Base-by-base conservation (phyloP, 2,888 invertebrate genomes). In the Idaea aversata region DNA sequence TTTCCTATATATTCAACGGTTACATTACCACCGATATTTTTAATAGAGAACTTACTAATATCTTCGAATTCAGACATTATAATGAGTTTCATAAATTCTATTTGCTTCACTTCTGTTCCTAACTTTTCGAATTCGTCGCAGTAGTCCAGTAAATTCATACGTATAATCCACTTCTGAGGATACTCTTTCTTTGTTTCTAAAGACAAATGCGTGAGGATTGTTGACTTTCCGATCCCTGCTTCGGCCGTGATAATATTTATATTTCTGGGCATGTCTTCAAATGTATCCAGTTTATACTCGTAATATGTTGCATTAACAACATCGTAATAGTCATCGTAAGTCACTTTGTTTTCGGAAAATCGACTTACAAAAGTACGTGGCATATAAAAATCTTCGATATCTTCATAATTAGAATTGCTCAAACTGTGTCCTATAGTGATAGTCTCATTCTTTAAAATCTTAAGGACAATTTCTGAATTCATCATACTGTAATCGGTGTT, bases 191-290 rank as follows among this genome's bases (percentile, higher is more conserved):
- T 75, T 0, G 76, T 72, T 61, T 66, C 66, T 6, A 72, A 15
- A 5, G 75, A 69, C 15, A 76, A 61, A 25, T 76, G 71, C 3
- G 73, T 74, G 1, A 76, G 67, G 6, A 75, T 34, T 34, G 69
- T 75, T 25, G 76, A 73, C 57, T 76, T 76, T 0, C 76, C 76
- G 75, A 76, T 76, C 0, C 76, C 76, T 0, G 75, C 72, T 57
- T 58, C 57, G 13, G 61, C 65, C 36, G 61, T 16, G 10, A 65
- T 38, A 15, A 65, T 38, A n/a, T 61, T 15, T 34, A 65, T 59
- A 59, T 65, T 34, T 13, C 36, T 59, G n/a, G 58, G 10, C 58
- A 59, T 15, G 36, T 47, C 47, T n/a, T 59, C 34, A 59, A 34
- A 34, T 15, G 34, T 34, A 34, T 15, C 34, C 10, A 13, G 47